Evolutionary conservation across 2,797 vertebrate species (phyloP), one percentile per base, ranked within the genome.

Genomic region (Microctenopoma steveboyesi): DNA sequence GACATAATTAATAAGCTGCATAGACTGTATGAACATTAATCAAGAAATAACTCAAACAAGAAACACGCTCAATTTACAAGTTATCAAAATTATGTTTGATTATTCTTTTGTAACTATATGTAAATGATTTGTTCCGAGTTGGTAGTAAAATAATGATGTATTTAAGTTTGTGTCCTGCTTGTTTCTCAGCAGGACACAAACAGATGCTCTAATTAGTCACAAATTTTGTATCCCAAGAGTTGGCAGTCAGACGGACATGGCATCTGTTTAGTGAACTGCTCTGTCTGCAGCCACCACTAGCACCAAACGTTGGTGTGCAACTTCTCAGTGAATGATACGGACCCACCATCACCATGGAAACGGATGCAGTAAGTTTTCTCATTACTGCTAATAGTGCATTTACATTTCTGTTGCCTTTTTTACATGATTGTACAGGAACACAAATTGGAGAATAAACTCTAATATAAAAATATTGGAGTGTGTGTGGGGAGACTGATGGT

Each of bases 311-410:
- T 67, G 78, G 74, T 79, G 82, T 76, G 56, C 64, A 54, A 28
- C 64, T 70, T 58, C 46, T 33, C 69, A 63, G 47, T 22, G 79
- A 66, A 85, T 81, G 81, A 85, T 43, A 81, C 65, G 72, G 46
- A 75, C 16, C 72, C 59, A 71, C 60, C 48, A 53, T 67, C 72
- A 86, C 74, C 70, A 97, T 96, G 96, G 95, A 96, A 89, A 89
- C 93, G 9, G 93, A 88, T 79, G 77, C 95, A 27, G 96, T 96
- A 89, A 93, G 94, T 69, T 53, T 60, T 13, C 7, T 35, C 8
- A 11, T 28, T 10, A 12, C 28, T 54, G 4, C 39, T 7, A 8
- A 3, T 54, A 9, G n/a, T 49, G 30, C 56, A 28, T 71, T 65
- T 59, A 45, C 18, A 22, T 57, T 69, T 50, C 22, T 25, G 0